Evolutionary conservation across 1,140 invertebrate genomes (phyloP).

Genomic region (Chironomus tepperi): DNA sequence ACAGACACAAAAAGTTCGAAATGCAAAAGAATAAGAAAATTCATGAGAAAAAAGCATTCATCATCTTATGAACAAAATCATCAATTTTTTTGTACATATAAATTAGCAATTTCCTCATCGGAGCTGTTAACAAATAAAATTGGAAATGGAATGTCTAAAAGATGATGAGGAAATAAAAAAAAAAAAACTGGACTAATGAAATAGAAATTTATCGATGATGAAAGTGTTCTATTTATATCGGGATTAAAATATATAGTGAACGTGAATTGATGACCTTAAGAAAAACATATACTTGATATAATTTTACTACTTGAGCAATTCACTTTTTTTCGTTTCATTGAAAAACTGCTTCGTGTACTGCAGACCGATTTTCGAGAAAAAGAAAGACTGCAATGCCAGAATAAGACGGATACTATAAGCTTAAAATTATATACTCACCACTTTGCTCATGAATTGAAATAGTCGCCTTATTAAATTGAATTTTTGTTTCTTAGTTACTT

Average conservation of each 20-base stretch:
- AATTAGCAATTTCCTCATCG: too few relatives aligned
- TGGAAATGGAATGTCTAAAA: background rate
- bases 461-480: background rate
- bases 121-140: background rate
- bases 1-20: background rate
- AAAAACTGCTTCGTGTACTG: background rate
- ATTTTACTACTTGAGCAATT: background rate
- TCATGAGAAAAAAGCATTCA: background rate
- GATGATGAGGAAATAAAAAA: background rate
- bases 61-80: background rate
- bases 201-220: background rate
- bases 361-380: background rate
- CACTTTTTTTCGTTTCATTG: slow-evolving; percentile 5
- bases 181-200: background rate
- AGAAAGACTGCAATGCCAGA: background rate
- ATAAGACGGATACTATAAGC: background rate
- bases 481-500: background rate
- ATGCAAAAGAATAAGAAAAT: background rate
- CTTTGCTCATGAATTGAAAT: background rate
- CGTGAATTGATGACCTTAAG: background rate
- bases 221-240: background rate
- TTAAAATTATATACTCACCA: background rate
- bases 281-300: background rate
- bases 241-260: background rate
- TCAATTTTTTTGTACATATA: too few relatives aligned